These are phyloP conservation scores for Achatina immaculata DNA, from an alignment of 1,140 invertebrate genomes.

Conservation along the genomic window DNA sequence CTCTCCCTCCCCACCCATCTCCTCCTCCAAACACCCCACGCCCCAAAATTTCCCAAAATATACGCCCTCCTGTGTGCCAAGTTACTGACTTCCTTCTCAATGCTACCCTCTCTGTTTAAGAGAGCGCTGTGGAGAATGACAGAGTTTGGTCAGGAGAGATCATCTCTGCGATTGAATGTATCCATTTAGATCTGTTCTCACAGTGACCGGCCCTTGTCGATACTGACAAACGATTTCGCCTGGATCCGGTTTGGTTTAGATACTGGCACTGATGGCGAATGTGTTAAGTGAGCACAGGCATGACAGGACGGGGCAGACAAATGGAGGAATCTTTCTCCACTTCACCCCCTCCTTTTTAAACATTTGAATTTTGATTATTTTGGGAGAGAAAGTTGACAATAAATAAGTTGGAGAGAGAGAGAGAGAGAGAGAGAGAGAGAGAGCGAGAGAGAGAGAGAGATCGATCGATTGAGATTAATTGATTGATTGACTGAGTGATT, in stretches of 20 bases:
- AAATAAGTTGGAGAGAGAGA: no score
- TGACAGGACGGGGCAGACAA: neutral
- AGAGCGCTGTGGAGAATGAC: conserved; percentile 3
- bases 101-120: neutral
- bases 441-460: no score
- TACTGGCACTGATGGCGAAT: neutral
- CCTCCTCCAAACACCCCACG: no score
- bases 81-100: neutral
- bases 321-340: no score
- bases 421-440: no score
- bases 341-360: no score
- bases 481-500: no score
- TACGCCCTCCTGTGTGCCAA: neutral
- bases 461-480: no score
- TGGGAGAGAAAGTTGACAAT: no score
- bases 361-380: no score
- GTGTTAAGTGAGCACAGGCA: neutral
- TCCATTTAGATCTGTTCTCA: neutral
- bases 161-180: conserved; percentile 14
- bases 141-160: neutral
- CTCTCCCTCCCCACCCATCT: no score
- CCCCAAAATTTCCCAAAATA: no score
- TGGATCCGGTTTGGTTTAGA: neutral
- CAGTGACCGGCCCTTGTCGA: neutral
- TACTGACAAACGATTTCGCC: conserved; percentile 1